Evolutionary conservation across 2,113 vertebrate genomes (phyloP), one percentile per base, ranked within the genome.

Genomic region (Sylvia atricapilla): DNA sequence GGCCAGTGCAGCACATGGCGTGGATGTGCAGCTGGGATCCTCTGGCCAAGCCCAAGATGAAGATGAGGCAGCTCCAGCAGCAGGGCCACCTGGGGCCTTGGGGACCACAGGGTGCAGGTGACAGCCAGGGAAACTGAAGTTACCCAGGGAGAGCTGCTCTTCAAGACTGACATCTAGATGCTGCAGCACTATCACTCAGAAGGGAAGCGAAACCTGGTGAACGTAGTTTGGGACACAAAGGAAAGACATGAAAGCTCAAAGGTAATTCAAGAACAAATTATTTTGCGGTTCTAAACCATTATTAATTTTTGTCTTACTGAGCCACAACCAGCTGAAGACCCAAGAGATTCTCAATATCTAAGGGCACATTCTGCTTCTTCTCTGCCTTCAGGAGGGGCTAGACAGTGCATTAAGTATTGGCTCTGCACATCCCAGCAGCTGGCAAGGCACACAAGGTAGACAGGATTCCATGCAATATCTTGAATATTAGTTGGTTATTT

Each of bases 151-250:
- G n/a, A 8, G 58, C 37, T 60, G 68, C 39, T 94, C 78, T 63
- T 90, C 59, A 44, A 84, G 39, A 72, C 21, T 21, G 5, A 33
- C 47, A 90, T 88, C 75, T 84, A 70, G 8, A 64, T 94, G 95
- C 85, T 2, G 37, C 30, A 59, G 80, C 75, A 72, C 72, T 86
- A 53, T 90, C 84, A 37, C 86, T 94, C 90, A 74, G 93, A 88
- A 87, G 75, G n/a, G 58, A 87, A 89, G 73, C 87, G 79, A 84
- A 92, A 95, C 93, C 94, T 92, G 49, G 60, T 56, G 73, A 84
- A 66, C 0, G 6, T 69, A 47, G 18, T 90, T 92, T 94, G 43
- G 74, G 50, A 94, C 84, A 95, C 70, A 95, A 93, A 95, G 81
- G 58, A 89, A 92, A 93, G 49, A 80, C 10, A 33, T 67, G 44